Evolutionary conservation across 2,797 vertebrate species (phyloP), one percentile per base, ranked within the genome.

Genomic region (Crypturellus tataupa): DNA sequence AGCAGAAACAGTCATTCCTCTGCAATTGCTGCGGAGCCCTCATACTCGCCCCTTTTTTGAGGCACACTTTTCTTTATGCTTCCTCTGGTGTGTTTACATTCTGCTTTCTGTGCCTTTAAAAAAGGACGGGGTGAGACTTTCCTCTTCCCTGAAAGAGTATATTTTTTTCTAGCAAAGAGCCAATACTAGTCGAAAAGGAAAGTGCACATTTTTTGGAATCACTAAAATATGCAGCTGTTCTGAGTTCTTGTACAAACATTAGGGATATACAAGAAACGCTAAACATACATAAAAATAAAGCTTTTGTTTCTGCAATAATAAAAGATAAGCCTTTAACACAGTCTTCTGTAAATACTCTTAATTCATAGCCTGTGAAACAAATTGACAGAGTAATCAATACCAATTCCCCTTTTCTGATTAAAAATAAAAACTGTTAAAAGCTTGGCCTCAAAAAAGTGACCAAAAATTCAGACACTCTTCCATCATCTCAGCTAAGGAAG

Each of bases 41-140:
- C 24, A 12, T 3, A 47, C 12, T 12, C 51, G 63, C 40, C 16
- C 23, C 8, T 23, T 51, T 68, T 55, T 44, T 55, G 58, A 86
- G 81, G 78, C 20, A 56, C 7, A 3, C 13, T 94, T 90, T 79
- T 63, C 51, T 84, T 64, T 44, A 80, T 24, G 3, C 9, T 71
- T 81, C 77, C 37, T 64, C 56, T 53, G 2, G 0, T n/a, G 60
- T 84, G 73, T 81, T 94, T 95, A 63, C 19, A 9, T 76, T 44
- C 63, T 68, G 12, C 9, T 87, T 86, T 86, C 53, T 69, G 19
- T 75, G 40, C n/a, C 79, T 89, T 89, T 87, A 31, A 77, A 94
- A 89, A 33, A 49, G 40, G 39, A 82, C 12, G 2, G 8, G 29
- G 18, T 31, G 67, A 85, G 53, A 53, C 27, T 39, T 56, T 92